Conservation (phyloP, 2,797 vertebrate genomes). For the Eidolon dupreanum region DNA sequence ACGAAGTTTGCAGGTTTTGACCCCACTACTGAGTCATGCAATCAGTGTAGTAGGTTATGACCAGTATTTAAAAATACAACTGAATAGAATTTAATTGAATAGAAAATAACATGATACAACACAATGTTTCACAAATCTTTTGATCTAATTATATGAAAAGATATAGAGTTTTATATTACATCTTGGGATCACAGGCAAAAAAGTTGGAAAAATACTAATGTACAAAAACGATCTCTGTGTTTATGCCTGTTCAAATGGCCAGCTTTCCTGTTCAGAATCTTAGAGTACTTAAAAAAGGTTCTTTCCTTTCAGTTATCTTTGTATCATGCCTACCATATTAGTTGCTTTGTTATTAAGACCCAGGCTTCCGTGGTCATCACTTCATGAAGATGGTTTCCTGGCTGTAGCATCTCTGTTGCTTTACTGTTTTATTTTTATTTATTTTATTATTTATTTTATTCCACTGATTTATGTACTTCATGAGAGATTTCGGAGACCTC, state of each 20-base stretch:
- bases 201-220: neutral
- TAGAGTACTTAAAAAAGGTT: neutral
- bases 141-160: neutral
- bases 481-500: neutral
- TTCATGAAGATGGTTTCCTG: neutral
- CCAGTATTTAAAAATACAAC: constrained; percentile 20
- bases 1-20: neutral
- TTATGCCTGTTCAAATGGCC: neutral
- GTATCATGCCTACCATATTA: neutral
- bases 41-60: neutral
- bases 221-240: neutral
- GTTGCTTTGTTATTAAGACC: neutral
- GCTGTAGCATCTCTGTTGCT: neutral
- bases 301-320: neutral
- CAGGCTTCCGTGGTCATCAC: neutral
- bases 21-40: neutral
- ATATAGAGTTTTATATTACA: neutral
- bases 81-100: neutral
- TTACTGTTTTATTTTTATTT: neutral
- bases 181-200: neutral
- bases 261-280: neutral
- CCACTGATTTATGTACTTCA: neutral
- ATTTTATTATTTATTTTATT: neutral
- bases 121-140: neutral
- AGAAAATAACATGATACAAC: neutral